Percentiles rank a stretch among this genome's conserved stretches.
Evolutionary conservation across 2,888 invertebrate species (phyloP).

Genomic region (Meloe dianella): DNA sequence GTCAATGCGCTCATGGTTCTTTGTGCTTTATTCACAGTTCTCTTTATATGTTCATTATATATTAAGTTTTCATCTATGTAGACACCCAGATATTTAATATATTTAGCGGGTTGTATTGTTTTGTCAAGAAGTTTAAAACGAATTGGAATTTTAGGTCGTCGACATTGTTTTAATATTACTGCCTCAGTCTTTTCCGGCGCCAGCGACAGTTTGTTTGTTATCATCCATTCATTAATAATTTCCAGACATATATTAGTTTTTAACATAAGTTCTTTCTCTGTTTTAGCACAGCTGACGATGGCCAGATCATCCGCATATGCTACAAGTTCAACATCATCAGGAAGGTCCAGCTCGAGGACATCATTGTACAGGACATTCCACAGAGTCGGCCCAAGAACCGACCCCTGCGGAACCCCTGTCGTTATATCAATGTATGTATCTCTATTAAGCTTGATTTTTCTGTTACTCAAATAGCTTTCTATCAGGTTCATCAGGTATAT

Average conservation of each 20-base stretch:
- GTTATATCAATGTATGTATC: not conserved
- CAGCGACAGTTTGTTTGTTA: slow-evolving; percentile 1
- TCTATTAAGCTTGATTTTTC: not conserved
- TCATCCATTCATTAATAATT: not conserved
- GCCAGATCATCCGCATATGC: slow-evolving; percentile 14
- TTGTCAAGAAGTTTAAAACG: not conserved
- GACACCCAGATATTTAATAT: slow-evolving; percentile 37
- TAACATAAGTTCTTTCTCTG: not conserved
- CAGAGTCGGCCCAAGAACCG: slow-evolving; percentile 7
- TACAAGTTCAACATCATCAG: not conserved
- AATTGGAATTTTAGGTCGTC: slow-evolving; percentile 13
- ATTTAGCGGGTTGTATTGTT: not conserved
- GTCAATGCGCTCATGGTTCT: too few species aligned
- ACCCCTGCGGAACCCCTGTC: slow-evolving; percentile 13
- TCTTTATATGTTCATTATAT: too few species aligned
- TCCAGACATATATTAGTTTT: too few species aligned
- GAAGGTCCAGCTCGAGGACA: not conserved
- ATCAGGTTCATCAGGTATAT: not conserved
- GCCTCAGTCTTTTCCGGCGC: not conserved
- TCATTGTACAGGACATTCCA: slow-evolving; percentile 14
- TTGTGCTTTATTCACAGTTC: too few species aligned
- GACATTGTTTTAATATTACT: slow-evolving; percentile 17
- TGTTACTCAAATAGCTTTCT: not conserved
- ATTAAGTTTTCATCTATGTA: not conserved
- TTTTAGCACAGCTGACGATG: not conserved